Evolutionary conservation across 2,113 vertebrate genomes (phyloP).

Genomic region (Psittacula cyanocephala): DNA sequence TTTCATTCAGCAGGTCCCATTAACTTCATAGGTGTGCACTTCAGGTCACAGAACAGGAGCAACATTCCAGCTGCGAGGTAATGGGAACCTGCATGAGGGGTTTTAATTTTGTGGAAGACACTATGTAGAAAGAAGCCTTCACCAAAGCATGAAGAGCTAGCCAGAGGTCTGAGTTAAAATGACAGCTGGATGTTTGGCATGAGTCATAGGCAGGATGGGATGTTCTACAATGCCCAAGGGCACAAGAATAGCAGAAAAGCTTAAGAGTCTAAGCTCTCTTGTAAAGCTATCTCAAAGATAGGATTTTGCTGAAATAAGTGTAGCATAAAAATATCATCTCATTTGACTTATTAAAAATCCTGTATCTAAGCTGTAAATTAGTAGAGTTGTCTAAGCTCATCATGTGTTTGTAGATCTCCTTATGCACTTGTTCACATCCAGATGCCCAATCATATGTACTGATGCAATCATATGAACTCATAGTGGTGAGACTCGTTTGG

Average conservation of each 20-base stretch:
- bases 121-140: background rate
- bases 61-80: background rate
- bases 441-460: background rate
- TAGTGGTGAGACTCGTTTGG: background rate
- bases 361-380: background rate
- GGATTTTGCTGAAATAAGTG: background rate
- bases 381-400: background rate
- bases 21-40: background rate
- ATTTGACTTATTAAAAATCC: background rate
- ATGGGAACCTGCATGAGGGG: background rate
- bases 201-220: background rate
- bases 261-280: background rate
- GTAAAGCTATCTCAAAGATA: background rate
- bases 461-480: background rate
- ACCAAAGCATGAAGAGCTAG: background rate
- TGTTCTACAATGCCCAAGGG: background rate
- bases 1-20: background rate
- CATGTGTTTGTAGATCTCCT: background rate
- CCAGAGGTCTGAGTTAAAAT: background rate
- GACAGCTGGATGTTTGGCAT: background rate
- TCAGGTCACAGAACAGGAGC: background rate
- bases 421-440: background rate
- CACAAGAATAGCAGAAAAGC: background rate
- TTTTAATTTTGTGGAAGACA: background rate
- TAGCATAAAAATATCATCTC: background rate